A percentile compares a stretch with the other conserved stretches of the same genome.
phyloP scores from a whole-genome alignment of 2,797 vertebrate species.

The Tapera naevia region DNA sequence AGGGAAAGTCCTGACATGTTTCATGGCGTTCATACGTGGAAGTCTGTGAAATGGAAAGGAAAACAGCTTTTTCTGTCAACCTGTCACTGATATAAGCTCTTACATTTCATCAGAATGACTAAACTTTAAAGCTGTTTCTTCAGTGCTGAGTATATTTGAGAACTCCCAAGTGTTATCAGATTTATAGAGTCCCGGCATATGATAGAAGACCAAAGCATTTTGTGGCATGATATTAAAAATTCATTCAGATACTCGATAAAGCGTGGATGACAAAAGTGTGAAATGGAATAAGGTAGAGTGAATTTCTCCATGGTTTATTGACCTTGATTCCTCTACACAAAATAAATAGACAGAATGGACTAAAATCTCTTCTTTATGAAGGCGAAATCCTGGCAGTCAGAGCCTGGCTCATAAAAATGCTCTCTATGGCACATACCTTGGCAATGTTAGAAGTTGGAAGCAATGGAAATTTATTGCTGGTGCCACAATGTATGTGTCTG shows the following conservation, averaged over 20 bases:
- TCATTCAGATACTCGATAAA: constrained; percentile 79
- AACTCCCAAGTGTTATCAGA: constrained; percentile 82
- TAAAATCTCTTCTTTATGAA: constrained; percentile 79
- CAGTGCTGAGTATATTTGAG: constrained; percentile 77
- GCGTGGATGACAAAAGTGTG: constrained; percentile 78
- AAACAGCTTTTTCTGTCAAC: constrained; percentile 89
- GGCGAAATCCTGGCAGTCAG: constrained; percentile 73
- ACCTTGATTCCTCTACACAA: constrained; percentile 78
- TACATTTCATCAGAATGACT: constrained; percentile 85
- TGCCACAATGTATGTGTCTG: constrained; percentile 18
- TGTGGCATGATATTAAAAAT: constrained; percentile 80
- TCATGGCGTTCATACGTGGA: constrained; percentile 83
- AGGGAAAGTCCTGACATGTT: constrained; percentile 85
- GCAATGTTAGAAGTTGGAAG: constrained; percentile 45
- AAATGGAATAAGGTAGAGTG: constrained; percentile 76
- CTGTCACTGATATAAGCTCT: constrained; percentile 85
- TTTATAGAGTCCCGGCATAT: constrained; percentile 78
- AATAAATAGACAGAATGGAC: constrained; percentile 79
- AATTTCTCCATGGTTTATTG: constrained; percentile 79
- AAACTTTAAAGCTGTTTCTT: constrained; percentile 84
- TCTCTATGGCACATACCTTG: constrained; percentile 66
- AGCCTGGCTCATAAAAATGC: constrained; percentile 72
- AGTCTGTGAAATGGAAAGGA: constrained; percentile 87
- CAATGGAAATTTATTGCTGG: constrained; percentile 66
- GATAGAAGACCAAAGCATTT: constrained; percentile 81